Evolutionary conservation across 2,113 vertebrate genomes (phyloP), one percentile per base, ranked within the genome.

Genomic region (Orcinus orca): DNA sequence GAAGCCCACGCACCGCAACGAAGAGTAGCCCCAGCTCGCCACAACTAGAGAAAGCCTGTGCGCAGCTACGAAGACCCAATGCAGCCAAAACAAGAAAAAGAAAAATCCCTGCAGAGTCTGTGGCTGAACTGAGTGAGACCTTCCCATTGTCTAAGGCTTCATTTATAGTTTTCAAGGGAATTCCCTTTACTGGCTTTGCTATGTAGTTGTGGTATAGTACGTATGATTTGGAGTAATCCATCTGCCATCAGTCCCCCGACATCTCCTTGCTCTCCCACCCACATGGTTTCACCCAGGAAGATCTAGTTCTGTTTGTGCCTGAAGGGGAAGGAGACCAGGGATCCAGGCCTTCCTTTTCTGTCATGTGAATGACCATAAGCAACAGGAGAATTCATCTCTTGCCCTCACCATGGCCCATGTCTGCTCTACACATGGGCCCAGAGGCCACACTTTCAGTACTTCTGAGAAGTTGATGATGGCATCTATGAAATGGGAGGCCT

Each of bases 401-500:
- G 68, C 20, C 74, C 60, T 95, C 18, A 68, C 18, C 76, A 15
- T 6, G 50, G 73, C 53, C 73, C 88, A 14, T 76, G 80, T 97
- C 95, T 96, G 85, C 55, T 88, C 26, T 53, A 80, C 81, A 86
- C 85, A 53, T 67, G 73, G 65, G 71, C 53, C 82, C 77, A 76
- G 83, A 95, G 60, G 83, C 73, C 92, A 96, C 21, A 88, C 15
- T 91, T 89, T 83, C 17, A 15, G 26, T 29, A 67, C 80, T 89
- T 95, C n/a, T 60, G 65, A 93, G 94, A 96, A 83, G 84, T 4
- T 67, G 63, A 90, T 23, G 90, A 86, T 55, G 80, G 62, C 70
- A 82, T 77, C 41, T 58, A 86, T 89, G 80, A 96, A 63, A 80
- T 12, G 50, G 95, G 79, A 87, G 23, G 41, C 95, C 93, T 93